These are phyloP conservation scores for Tolmerus cingulatus DNA, from an alignment of 2,888 invertebrate genomes.

Conservation along the genomic window DNA sequence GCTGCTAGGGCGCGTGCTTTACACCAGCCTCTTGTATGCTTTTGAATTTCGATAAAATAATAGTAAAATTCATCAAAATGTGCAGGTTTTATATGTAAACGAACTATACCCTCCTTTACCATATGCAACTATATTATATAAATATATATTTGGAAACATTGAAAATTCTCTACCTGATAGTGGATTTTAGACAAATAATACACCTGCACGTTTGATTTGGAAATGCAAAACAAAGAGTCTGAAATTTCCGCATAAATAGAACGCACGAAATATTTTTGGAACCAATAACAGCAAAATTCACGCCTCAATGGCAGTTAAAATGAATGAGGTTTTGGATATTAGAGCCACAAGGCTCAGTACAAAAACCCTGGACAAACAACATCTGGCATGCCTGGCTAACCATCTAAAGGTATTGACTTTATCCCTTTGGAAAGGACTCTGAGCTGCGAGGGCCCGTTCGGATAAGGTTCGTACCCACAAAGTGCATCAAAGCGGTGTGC, in stretches of 20 bases:
- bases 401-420: neutral
- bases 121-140: neutral
- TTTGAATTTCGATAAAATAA: neutral
- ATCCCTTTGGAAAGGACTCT: neutral
- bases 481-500: neutral
- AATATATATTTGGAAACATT: neutral
- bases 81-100: neutral
- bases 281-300: neutral
- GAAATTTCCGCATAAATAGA: neutral
- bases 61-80: neutral
- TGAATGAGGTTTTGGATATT: neutral
- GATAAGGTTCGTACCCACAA: neutral
- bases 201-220: neutral
- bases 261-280: neutral
- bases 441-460: neutral
- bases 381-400: neutral
- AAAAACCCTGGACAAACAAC: constrained; percentile 9
- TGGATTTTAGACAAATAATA: neutral
- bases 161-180: neutral
- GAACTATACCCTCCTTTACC: neutral
- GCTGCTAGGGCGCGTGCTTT: neutral
- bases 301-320: neutral
- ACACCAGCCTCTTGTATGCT: neutral
- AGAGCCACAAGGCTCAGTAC: neutral
- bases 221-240: neutral